Evolutionary conservation across 2,888 invertebrate species (phyloP).

Genomic region (Ophion ventricosus): DNA sequence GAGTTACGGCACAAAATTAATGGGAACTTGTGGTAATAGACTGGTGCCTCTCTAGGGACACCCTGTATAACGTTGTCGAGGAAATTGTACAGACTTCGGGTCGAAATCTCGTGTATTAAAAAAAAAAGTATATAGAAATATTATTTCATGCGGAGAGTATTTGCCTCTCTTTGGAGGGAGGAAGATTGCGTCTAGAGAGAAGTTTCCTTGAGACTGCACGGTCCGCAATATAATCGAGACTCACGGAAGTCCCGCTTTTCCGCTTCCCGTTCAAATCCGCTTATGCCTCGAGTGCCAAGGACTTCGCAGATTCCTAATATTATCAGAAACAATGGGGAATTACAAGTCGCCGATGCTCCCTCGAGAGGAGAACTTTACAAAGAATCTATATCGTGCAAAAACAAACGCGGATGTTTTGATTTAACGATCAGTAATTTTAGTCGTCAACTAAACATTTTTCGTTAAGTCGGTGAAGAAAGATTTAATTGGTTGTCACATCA

Average conservation of each 20-base stretch:
- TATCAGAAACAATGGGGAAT: not conserved
- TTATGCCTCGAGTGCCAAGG: not conserved
- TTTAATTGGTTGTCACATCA: not conserved
- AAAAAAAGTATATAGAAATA: not conserved
- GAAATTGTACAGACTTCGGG: not conserved
- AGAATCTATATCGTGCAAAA: not conserved
- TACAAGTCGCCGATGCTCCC: constrained; percentile 7
- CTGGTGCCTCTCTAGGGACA: not conserved
- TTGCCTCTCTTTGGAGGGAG: not conserved
- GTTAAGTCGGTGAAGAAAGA: not conserved
- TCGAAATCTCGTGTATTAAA: not conserved
- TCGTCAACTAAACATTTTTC: no score
- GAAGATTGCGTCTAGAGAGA: not conserved
- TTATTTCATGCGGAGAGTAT: not conserved
- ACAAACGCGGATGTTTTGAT: not conserved
- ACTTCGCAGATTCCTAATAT: not conserved
- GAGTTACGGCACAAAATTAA: no score
- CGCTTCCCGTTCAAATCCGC: constrained; percentile 14
- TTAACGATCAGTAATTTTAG: not conserved
- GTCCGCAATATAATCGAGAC: not conserved
- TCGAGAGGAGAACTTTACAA: not conserved
- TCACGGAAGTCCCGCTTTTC: not conserved
- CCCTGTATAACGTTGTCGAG: not conserved
- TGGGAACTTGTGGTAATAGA: not conserved
- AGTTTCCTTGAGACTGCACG: constrained; percentile 3